phyloP scores from a whole-genome alignment of 2,888 invertebrate genomes.

The Buathra laborator region DNA sequence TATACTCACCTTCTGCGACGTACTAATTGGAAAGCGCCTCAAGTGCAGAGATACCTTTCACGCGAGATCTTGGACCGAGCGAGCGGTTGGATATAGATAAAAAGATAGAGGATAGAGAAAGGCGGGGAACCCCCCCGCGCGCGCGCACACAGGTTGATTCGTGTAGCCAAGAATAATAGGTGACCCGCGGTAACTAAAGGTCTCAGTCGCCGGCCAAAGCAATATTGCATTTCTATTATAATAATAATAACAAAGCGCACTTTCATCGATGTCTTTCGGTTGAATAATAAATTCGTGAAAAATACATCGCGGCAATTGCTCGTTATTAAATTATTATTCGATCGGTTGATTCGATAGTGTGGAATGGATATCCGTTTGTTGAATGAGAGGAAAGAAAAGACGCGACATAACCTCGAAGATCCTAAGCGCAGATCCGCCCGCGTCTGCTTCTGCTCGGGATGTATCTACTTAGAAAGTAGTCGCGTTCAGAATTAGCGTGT shows the following conservation, averaged over 20 bases:
- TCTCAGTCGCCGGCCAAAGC: conserved; percentile 20
- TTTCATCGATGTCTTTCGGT: background rate
- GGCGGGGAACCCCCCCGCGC: background rate
- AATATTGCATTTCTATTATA: conserved; percentile 22
- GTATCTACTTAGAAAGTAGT: conserved; percentile 61
- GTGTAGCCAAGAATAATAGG: conserved; percentile 24
- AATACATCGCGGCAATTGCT: conserved; percentile 3
- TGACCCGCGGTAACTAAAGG: conserved; percentile 25
- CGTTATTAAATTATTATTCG: background rate
- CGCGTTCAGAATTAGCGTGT: conserved; percentile 80
- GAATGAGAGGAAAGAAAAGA: conserved; percentile 24
- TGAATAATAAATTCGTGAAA: conserved; percentile 19
- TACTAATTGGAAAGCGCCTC: conserved; percentile 77
- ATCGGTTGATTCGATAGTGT: background rate
- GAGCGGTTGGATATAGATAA: conserved; percentile 28
- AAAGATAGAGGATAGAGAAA: conserved; percentile 33
- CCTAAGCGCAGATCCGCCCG: conserved; percentile 60
- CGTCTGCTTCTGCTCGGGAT: conserved; percentile 18
- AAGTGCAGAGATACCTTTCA: conserved; percentile 81
- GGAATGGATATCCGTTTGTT: background rate
- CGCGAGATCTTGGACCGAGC: conserved; percentile 72
- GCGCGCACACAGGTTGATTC: conserved; percentile 3
- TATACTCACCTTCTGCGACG: conserved; percentile 57
- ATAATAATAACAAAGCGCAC: background rate
- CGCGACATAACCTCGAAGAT: conserved; percentile 4